A percentile compares a stretch with the other conserved stretches of the same genome.
These are phyloP conservation scores for Hozukius guyotensis DNA, from an alignment of 2,797 vertebrate species.

Conservation along the genomic window DNA sequence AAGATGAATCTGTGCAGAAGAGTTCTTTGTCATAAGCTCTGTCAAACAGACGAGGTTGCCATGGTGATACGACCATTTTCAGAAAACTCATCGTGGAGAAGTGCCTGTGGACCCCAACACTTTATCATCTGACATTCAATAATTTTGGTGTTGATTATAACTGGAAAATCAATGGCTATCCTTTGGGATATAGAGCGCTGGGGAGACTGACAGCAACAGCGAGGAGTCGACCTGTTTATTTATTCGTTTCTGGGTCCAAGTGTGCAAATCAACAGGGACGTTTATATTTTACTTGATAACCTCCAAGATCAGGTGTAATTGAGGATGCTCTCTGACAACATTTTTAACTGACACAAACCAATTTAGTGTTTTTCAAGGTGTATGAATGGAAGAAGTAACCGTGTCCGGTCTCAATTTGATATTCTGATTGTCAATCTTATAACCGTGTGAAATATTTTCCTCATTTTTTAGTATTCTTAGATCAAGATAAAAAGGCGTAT, in stretches of 20 bases:
- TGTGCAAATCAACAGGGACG: constrained; percentile 25
- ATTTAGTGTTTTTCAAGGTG: background rate
- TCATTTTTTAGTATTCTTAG: constrained; percentile 12
- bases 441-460: constrained; percentile 17
- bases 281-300: constrained; percentile 1
- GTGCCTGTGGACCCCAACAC: constrained; percentile 85
- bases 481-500: constrained; percentile 27
- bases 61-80: constrained; percentile 76
- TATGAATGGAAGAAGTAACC: background rate
- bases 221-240: constrained; percentile 32
- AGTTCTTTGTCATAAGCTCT: constrained; percentile 84
- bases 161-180: constrained; percentile 89
- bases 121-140: constrained; percentile 92
- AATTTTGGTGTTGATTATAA: constrained; percentile 92
- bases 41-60: constrained; percentile 86
- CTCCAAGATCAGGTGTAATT: background rate
- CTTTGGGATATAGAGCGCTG: constrained; percentile 80
- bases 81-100: constrained; percentile 85
- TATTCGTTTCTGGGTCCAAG: constrained; percentile 20
- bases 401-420: constrained; percentile 6
- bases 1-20: constrained; percentile 80
- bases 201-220: constrained; percentile 60
- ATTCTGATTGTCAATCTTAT: constrained; percentile 14
- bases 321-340: background rate
- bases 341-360: background rate